These are phyloP conservation scores for Pampusana beccarii DNA, from an alignment of 2,113 vertebrate species.

Conservation along the genomic window DNA sequence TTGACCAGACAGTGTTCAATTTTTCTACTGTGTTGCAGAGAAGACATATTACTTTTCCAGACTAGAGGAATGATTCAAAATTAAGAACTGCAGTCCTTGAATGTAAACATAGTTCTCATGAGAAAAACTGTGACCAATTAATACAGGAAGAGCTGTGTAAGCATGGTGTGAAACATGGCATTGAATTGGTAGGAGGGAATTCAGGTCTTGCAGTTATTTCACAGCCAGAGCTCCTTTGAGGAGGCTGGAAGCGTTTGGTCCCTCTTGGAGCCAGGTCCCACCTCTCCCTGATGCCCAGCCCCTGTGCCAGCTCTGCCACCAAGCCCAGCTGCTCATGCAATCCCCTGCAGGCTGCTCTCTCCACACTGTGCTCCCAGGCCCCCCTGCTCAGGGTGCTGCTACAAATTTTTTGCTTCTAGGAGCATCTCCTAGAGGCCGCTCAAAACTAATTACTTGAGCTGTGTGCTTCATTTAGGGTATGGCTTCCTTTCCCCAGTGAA, in stretches of 20 bases:
- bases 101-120: not conserved
- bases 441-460: not conserved
- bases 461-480: not conserved
- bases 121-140: not conserved
- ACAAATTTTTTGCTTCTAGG: not conserved
- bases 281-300: fast-evolving
- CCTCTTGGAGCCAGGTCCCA: not conserved
- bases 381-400: not conserved
- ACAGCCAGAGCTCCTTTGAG: not conserved
- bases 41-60: not conserved
- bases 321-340: fast-evolving
- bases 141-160: not conserved
- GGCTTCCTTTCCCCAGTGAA: not conserved
- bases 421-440: not conserved
- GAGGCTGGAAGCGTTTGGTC: not conserved
- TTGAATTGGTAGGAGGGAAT: not conserved
- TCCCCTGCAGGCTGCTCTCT: not conserved
- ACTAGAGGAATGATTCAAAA: not conserved
- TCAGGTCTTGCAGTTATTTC: not conserved
- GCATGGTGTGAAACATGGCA: not conserved
- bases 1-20: not conserved
- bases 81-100: not conserved
- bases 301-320: not conserved
- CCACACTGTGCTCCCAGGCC: fast-evolving
- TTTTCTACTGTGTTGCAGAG: not conserved